phyloP scores from a whole-genome alignment of 2,797 vertebrate species.

The Pangasius sanitwongsei region DNA sequence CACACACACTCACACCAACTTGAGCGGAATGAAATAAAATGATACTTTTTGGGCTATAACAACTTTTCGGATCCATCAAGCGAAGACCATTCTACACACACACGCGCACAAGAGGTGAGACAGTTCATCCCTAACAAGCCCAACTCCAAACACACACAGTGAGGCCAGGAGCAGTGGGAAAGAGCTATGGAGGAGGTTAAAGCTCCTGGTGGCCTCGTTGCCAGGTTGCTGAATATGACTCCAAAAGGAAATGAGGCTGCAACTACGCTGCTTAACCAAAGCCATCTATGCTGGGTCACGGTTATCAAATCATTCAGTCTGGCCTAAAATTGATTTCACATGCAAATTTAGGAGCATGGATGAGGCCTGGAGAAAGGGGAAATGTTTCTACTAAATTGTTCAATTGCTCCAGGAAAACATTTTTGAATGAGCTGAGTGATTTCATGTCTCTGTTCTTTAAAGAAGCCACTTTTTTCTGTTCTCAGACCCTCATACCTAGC shows the following conservation, averaged over 20 bases:
- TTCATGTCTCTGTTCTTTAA: neutral
- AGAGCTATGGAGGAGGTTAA: conserved; percentile 8
- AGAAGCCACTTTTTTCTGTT: neutral
- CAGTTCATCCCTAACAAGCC: conserved; percentile 11
- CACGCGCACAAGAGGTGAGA: neutral
- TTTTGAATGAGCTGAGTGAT: neutral
- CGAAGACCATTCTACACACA: neutral
- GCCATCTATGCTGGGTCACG: neutral
- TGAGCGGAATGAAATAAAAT: no score
- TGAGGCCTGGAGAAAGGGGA: conserved; percentile 1
- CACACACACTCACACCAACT: neutral
- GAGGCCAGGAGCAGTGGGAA: conserved; percentile 17
- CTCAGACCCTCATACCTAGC: neutral
- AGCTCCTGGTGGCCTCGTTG: conserved; percentile 6
- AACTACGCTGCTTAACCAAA: neutral
- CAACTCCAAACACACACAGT: neutral
- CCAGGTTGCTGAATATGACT: conserved; percentile 29
- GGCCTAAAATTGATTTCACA: conserved; percentile 24
- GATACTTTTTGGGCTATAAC: no score
- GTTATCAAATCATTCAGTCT: conserved; percentile 17
- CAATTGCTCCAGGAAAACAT: neutral
- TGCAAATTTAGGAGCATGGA: neutral
- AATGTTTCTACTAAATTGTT: conserved; percentile 6
- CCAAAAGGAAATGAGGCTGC: conserved; percentile 2
- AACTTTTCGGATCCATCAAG: no score